Conservation (phyloP, 2,888 invertebrate species). For the Strigamia maritima region DNA sequence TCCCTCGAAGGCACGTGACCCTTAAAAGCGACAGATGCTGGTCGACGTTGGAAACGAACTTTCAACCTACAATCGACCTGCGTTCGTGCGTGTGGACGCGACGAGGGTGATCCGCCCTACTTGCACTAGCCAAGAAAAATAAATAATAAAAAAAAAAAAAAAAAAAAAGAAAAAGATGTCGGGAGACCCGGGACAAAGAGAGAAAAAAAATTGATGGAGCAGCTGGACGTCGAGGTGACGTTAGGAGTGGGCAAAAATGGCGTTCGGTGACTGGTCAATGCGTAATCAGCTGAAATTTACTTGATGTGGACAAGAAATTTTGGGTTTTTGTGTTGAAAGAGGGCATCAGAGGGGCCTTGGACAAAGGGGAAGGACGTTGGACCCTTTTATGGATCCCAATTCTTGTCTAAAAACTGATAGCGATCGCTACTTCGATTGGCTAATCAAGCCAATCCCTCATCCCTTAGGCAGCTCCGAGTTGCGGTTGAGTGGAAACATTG, state of each 20-base stretch:
- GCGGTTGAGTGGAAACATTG: conserved; percentile 13
- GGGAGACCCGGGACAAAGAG: background rate
- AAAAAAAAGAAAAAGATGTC: too few relatives aligned
- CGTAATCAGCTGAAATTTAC: too few relatives aligned
- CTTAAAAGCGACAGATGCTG: conserved; percentile 7
- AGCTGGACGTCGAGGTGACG: background rate
- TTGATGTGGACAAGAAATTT: background rate
- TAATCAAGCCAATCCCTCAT: conserved; percentile 12
- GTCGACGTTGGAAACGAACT: background rate
- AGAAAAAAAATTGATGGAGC: background rate
- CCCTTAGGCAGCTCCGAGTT: background rate
- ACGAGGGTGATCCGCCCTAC: background rate
- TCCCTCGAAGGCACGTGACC: background rate
- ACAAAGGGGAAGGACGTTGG: background rate
- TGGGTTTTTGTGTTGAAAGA: background rate
- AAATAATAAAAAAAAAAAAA: background rate
- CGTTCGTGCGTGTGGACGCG: conserved; percentile 22
- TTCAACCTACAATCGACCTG: conserved; percentile 20
- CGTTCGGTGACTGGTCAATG: too few relatives aligned
- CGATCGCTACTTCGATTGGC: conserved; percentile 3
- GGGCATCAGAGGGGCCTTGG: background rate
- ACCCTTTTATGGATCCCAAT: conserved; percentile 14
- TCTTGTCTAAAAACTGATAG: background rate
- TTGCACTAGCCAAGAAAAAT: background rate
- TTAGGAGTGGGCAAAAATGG: background rate